These are phyloP conservation scores for Cinclus cinclus DNA, from an alignment of 2,113 vertebrate species.

Conservation along the genomic window DNA sequence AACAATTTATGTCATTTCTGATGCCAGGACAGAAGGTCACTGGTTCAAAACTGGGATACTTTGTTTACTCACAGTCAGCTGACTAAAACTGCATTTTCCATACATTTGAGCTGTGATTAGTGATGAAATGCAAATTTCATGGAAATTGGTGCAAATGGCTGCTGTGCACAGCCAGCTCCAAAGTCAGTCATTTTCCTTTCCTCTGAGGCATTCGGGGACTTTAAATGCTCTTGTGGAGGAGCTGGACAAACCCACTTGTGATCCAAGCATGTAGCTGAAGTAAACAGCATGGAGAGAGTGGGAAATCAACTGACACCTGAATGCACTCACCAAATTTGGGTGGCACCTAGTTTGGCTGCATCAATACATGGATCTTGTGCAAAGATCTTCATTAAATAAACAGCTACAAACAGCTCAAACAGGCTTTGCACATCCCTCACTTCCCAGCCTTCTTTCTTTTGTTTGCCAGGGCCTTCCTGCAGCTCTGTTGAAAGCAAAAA, in stretches of 20 bases:
- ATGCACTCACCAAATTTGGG: neutral
- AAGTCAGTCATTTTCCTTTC: neutral
- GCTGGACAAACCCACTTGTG: neutral
- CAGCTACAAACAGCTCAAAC: neutral
- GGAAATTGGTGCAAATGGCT: constrained; percentile 16
- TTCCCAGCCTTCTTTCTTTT: neutral
- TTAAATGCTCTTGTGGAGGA: neutral
- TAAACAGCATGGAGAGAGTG: accelerated
- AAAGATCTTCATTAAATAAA: neutral
- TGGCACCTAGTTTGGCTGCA: neutral
- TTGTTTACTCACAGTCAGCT: constrained; percentile 34
- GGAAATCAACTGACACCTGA: neutral
- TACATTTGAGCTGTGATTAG: constrained; percentile 14
- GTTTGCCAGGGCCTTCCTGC: neutral
- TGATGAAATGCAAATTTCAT: constrained; percentile 43
- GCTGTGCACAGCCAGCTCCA: constrained; percentile 1
- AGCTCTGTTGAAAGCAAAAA: neutral
- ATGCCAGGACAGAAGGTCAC: neutral
- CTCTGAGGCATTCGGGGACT: neutral
- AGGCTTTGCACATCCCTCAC: neutral
- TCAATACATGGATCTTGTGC: neutral
- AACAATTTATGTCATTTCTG: neutral
- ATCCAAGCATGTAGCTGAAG: neutral
- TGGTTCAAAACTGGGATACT: neutral
- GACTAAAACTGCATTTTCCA: neutral